These are phyloP conservation scores for Drosophila ohnishii DNA, from an alignment of 1,140 invertebrate species.

Conservation along the genomic window DNA sequence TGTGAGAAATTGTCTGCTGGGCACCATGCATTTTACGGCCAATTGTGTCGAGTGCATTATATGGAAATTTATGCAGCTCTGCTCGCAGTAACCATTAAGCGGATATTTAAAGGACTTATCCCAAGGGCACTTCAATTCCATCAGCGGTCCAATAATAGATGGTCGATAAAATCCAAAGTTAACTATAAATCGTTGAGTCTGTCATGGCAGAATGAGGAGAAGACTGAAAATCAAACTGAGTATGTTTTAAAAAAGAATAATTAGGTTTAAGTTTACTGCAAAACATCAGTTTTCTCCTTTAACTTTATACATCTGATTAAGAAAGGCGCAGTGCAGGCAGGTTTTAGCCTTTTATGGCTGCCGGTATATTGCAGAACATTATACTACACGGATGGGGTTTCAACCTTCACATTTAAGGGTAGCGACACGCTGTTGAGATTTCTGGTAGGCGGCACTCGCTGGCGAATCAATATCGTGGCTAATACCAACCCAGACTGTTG, in stretches of 20 bases:
- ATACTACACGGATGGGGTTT: constrained; percentile 29
- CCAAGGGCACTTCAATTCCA: constrained; percentile 27
- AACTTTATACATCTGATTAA: neutral
- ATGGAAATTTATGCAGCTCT: constrained; percentile 47
- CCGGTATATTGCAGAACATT: constrained; percentile 1
- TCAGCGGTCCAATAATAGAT: constrained; percentile 27
- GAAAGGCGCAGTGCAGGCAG: neutral
- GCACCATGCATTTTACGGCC: constrained; percentile 37
- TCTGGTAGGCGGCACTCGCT: neutral
- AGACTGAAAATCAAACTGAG: neutral
- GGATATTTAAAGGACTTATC: constrained; percentile 24
- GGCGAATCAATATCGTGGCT: constrained; percentile 52
- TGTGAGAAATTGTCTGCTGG: constrained; percentile 44
- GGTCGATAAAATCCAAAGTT: constrained; percentile 12
- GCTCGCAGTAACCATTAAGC: constrained; percentile 24
- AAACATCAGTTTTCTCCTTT: neutral
- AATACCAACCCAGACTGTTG: constrained; percentile 46
- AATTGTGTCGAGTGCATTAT: constrained; percentile 63
- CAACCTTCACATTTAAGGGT: constrained; percentile 55
- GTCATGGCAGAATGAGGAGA: too few species aligned
- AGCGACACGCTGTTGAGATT: constrained; percentile 2
- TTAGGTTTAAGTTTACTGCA: too few species aligned
- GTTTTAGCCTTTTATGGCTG: constrained; percentile 25
- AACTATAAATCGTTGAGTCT: neutral
- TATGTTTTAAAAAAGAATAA: neutral